Conservation (phyloP, 2,888 invertebrate genomes). For the Drosophila nigricruria region DNA sequence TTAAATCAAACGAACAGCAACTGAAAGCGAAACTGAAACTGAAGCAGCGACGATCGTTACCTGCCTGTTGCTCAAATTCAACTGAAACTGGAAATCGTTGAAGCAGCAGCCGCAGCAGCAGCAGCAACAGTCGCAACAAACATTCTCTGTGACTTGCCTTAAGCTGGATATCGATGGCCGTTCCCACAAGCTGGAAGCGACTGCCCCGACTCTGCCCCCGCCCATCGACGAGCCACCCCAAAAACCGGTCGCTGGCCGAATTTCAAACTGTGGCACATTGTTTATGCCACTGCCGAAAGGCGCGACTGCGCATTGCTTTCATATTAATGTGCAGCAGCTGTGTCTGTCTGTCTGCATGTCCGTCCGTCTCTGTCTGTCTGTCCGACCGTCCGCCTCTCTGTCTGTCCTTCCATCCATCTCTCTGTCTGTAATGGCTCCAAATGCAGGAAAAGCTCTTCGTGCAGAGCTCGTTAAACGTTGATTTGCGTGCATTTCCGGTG, state of each 20-base stretch:
- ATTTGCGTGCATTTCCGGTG: conserved; percentile 30
- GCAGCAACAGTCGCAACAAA: conserved; percentile 10
- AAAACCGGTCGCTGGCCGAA: conserved; percentile 76
- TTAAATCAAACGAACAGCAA: conserved; percentile 56
- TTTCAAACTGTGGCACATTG: conserved; percentile 72
- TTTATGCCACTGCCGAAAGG: conserved; percentile 57
- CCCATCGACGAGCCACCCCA: conserved; percentile 17
- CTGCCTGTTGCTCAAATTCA: conserved; percentile 74
- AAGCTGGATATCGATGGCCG: conserved; percentile 70
- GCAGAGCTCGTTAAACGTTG: conserved; percentile 50
- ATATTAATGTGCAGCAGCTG: conserved; percentile 65
- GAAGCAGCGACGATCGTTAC: conserved; percentile 60
- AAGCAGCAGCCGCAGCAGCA: conserved; percentile 21
- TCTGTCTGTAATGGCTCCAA: conserved; percentile 29
- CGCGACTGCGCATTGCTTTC: conserved; percentile 38
- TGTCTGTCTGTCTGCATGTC: neutral
- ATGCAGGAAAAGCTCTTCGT: conserved; percentile 53
- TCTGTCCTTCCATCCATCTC: no score
- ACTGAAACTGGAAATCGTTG: conserved; percentile 81
- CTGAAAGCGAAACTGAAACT: conserved; percentile 63
- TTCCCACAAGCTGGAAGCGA: conserved; percentile 68
- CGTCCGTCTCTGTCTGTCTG: conserved; percentile 18
- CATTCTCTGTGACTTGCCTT: conserved; percentile 38
- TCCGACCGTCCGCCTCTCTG: neutral
- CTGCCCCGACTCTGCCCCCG: neutral